Conservation (phyloP, 2,888 invertebrate genomes). For the Seladonia tumulorum region DNA sequence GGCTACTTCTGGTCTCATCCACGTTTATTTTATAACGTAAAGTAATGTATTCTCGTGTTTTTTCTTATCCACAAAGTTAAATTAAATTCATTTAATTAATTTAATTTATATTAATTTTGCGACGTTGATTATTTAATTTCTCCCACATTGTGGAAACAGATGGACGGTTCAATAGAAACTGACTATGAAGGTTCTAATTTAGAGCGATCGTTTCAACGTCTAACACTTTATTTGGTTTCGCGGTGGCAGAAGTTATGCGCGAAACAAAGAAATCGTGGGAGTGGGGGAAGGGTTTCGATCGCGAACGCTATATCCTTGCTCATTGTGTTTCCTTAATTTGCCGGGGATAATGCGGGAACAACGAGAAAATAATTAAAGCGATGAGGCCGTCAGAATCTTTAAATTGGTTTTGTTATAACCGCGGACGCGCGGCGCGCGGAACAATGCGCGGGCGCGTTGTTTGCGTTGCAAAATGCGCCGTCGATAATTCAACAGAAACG, state of each 20-base stretch:
- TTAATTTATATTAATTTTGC: neutral
- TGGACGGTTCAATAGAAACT: too few relatives aligned
- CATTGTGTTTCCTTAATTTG: slow-evolving; percentile 36
- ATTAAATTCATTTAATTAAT: neutral
- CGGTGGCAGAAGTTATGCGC: too few relatives aligned
- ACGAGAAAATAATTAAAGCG: slow-evolving; percentile 43
- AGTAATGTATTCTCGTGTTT: neutral
- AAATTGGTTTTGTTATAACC: slow-evolving; percentile 38
- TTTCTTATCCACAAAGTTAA: neutral
- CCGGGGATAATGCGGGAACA: slow-evolving; percentile 27
- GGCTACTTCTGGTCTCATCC: neutral
- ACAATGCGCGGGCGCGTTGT: neutral
- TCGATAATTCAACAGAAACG: slow-evolving; percentile 28
- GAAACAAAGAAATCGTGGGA: neutral
- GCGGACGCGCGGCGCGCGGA: neutral
- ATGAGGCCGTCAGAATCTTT: slow-evolving; percentile 5
- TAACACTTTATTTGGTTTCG: too few relatives aligned
- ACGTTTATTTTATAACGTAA: neutral
- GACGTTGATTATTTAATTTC: neutral
- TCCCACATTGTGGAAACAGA: neutral
- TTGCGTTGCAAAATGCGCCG: slow-evolving; percentile 15
- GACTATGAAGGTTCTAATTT: too few relatives aligned
- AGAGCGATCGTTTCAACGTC: too few relatives aligned
- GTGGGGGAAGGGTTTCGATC: neutral
- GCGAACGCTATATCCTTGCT: slow-evolving; percentile 1